Evolutionary conservation across 1,140 invertebrate genomes (phyloP), one percentile per base, ranked within the genome.

Genomic region (Zaprionus ghesquierei): DNA sequence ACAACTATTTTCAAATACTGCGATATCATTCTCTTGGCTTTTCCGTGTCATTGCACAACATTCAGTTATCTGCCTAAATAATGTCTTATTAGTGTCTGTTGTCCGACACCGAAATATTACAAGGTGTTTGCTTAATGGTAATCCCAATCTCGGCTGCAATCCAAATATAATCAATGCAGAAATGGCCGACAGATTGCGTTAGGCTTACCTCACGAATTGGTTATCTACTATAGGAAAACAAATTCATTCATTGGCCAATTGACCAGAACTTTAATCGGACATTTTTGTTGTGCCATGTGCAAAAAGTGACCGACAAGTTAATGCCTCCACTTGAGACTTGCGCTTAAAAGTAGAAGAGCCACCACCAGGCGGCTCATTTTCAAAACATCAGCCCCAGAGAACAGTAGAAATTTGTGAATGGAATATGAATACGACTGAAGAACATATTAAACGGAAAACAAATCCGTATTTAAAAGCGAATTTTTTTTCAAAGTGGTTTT

Each of bases 401-500:
- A 13, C 49, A 63, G 33, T 63, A 13, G 22, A 69, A 18, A 0
- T 35, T 35, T 25, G 54, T 69, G 56, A 69, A 77, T 80, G 80
- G 61, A 56, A 20, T 22, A 87, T 89, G 79, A 78, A 89, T 74
- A 79, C 69, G 8, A 18, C 59, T 68, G 12, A 29, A 55, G 12
- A 70, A 58, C 35, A 29, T 50, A 18, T 27, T 20, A 70, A 77
- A 65, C 84, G 82, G 29, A 65, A 76, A 44, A 25, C 72, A n/a
- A 87, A 87, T 79, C 82, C 82, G 5, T 89, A 77, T 49, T 35
- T 58, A n/a, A 59, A 65, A 31, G 82, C 82, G 18, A 87, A 87
- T 29, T 51, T 87, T 35, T 58, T 87, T 13, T 87, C 82, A 1
- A 87, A 89, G 25, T 87, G 82, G 82, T 49, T 87, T 56, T 87